Evolutionary conservation across 2,888 invertebrate species (phyloP).

Genomic region (Rhingia campestris): DNA sequence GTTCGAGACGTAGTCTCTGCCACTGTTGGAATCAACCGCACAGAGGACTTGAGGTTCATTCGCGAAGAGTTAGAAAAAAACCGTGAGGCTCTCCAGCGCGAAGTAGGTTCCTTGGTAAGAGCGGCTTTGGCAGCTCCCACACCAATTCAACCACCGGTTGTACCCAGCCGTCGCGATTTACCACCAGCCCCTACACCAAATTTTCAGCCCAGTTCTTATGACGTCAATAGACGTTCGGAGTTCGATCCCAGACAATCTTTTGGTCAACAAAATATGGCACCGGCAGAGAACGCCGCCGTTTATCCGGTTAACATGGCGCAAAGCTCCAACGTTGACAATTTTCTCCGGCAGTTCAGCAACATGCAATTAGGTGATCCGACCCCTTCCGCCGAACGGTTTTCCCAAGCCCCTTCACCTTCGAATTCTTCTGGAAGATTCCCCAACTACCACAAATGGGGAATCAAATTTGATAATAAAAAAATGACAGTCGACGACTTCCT

Average conservation of each 20-base stretch:
- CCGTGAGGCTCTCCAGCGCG: too few species aligned
- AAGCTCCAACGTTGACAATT: background rate
- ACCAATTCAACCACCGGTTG: too few species aligned
- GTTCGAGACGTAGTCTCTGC: too few species aligned
- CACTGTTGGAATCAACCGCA: too few species aligned
- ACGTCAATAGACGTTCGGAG: background rate
- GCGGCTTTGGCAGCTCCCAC: too few species aligned
- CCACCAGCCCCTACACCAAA: too few species aligned
- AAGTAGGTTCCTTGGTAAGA: too few species aligned
- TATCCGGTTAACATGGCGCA: background rate
- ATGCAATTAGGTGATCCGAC: background rate
- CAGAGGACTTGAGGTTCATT: too few species aligned
- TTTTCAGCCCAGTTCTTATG: background rate
- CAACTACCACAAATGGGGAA: slow-evolving; percentile 7
- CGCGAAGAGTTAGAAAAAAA: too few species aligned
- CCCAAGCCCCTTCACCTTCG: background rate
- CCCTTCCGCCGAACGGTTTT: background rate
- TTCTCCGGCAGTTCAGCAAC: background rate
- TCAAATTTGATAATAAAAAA: background rate
- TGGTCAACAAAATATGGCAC: background rate
- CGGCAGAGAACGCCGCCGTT: background rate
- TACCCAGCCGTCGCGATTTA: too few species aligned
- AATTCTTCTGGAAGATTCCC: background rate
- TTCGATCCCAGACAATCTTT: background rate
- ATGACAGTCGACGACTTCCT: slow-evolving; percentile 1